Percentiles rank a stretch among this genome's conserved stretches.
Evolutionary conservation across 2,113 vertebrate genomes (phyloP).

Genomic region (Pavo muticus): DNA sequence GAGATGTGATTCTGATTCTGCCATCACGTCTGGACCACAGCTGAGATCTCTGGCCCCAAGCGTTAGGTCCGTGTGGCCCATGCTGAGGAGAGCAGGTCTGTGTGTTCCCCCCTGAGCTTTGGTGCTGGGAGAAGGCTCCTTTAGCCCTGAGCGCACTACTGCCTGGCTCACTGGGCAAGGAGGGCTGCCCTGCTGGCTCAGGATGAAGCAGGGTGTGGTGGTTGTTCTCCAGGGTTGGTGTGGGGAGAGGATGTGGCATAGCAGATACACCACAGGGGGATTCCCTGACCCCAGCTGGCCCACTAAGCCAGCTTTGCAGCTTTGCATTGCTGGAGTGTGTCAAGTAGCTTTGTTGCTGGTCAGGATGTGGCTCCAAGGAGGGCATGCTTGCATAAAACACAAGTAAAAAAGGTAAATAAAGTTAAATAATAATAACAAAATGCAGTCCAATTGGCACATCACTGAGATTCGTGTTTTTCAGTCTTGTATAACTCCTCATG

Average conservation of each 20-base stretch:
- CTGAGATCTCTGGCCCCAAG: not conserved
- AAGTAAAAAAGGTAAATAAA: not conserved
- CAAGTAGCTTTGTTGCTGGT: slow-evolving; percentile 34
- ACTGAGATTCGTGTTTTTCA: not conserved
- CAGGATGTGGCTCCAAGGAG: not conserved
- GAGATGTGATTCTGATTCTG: not conserved
- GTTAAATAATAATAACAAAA: not conserved
- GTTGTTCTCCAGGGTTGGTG: not conserved
- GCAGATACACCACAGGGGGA: not conserved
- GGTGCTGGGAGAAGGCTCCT: not conserved
- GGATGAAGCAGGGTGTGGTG: not conserved
- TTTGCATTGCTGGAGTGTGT: not conserved
- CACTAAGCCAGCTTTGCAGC: slow-evolving; percentile 40
- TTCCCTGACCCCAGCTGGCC: slow-evolving; percentile 47
- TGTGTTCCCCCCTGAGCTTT: not conserved
- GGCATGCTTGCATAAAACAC: not conserved
- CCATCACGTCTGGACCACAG: not conserved
- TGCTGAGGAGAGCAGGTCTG: not conserved
- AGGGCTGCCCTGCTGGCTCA: not conserved
- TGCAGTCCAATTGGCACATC: accelerated
- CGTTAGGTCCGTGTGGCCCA: accelerated
- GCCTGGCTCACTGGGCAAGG: not conserved
- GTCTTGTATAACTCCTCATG: not conserved
- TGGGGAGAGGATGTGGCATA: not conserved
- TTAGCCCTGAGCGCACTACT: not conserved